A percentile compares a stretch with the other conserved stretches of the same genome.
Evolutionary conservation across 2,113 vertebrate genomes (phyloP).

Genomic region (Saimiri boliviensis): DNA sequence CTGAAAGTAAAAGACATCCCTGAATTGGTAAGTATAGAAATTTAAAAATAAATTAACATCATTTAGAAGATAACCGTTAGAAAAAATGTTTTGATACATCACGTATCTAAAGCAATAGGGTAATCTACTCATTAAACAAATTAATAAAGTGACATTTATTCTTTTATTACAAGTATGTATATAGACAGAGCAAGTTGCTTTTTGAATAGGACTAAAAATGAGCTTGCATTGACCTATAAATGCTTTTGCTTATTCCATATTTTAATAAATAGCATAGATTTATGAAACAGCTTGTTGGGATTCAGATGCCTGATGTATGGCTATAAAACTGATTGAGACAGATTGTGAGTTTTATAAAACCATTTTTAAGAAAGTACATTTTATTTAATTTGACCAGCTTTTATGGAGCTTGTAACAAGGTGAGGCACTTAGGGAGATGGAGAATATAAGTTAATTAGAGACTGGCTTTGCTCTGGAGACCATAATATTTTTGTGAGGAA

Average conservation of each 20-base stretch:
- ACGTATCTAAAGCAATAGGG: background rate
- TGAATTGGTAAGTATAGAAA: slow-evolving; percentile 89
- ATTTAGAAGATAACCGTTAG: background rate
- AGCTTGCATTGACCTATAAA: background rate
- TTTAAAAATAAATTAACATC: slow-evolving; percentile 1
- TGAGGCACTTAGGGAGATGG: background rate
- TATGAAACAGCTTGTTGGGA: slow-evolving; percentile 12
- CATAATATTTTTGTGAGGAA: background rate
- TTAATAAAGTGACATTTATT: background rate
- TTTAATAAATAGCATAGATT: slow-evolving; percentile 31
- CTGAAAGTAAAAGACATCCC: slow-evolving; percentile 92
- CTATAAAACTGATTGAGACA: slow-evolving; percentile 36
- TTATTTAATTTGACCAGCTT: slow-evolving; percentile 14
- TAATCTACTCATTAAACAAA: background rate
- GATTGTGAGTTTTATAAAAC: slow-evolving; percentile 1
- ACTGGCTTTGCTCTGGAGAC: background rate
- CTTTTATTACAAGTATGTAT: background rate
- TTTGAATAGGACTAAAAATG: background rate
- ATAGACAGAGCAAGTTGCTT: background rate
- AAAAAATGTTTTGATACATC: background rate
- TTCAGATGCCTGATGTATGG: background rate
- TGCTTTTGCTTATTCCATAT: slow-evolving; percentile 8
- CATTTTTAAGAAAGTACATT: background rate
- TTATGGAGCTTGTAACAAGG: background rate
- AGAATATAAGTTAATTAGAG: background rate